Evolutionary conservation across 2,888 invertebrate genomes (phyloP), one percentile per base, ranked within the genome.

Genomic region (Trachelus tabidus): DNA sequence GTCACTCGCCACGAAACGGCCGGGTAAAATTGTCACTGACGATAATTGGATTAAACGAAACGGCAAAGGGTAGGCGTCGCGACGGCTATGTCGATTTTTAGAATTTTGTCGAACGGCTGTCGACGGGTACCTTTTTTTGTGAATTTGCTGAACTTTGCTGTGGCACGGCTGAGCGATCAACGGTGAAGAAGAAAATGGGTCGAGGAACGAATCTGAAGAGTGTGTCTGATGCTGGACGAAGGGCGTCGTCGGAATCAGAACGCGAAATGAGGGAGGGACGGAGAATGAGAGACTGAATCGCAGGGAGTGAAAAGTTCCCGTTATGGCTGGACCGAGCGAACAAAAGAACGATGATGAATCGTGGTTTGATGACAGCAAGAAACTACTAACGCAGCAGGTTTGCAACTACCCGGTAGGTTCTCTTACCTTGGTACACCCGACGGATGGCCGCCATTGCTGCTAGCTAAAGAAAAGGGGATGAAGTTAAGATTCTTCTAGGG

Each of bases 321-420:
- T 33, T 71, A 33, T 71, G 71, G 71, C 12, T 75, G 80, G 81
- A 80, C 81, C 15, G 23, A 34, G 77, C 76, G 77, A 78, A 81
- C 77, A 86, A 84, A 56, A 87, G 85, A 86, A 87, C 84, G 80
- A 86, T 87, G 88, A 89, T 85, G 86, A 89, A 89, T 88, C 83
- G 87, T 80, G 73, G 82, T 79, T 83, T 87, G 87, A 89, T 86
- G 88, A 88, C 79, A 80, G 81, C 79, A 87, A 86, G 86, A 87
- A 86, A 83, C 81, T 79, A 76, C 31, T 71, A 75, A 69, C 71
- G 73, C 37, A 68, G 68, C 68, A 33, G 73, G 37, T 23, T 75
- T 40, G 40, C 40, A 56, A 23, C 40, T 56, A 56, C 40, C 40
- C 40, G 40, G 40, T 56, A 56, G 15, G 2, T 56, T 69, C 71